Percentiles rank a stretch among this genome's conserved stretches.
Conservation (phyloP, 2,797 vertebrate species). For the Enteromius trimaculatus region DNA sequence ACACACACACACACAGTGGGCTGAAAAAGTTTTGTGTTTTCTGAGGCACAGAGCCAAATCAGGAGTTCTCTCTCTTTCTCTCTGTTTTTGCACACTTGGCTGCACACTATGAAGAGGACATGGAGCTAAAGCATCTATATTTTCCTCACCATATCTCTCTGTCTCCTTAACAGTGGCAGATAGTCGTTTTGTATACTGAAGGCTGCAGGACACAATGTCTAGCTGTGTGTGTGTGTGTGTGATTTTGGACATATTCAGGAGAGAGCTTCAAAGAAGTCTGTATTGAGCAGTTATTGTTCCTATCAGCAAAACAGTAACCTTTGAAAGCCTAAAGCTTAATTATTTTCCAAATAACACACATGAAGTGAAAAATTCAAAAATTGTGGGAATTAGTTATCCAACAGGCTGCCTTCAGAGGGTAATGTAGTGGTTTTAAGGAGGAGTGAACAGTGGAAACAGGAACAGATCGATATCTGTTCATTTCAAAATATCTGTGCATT, state of each 20-base stretch:
- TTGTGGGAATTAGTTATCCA: background rate
- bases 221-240: slow-evolving; percentile 45
- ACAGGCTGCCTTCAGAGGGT: background rate
- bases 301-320: background rate
- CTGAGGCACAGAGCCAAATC: slow-evolving; percentile 53
- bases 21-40: slow-evolving; percentile 61
- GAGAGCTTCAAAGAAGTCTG: background rate
- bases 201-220: slow-evolving; percentile 15
- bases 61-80: slow-evolving; percentile 41
- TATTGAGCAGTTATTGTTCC: background rate
- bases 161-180: slow-evolving; percentile 48
- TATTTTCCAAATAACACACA: slow-evolving; percentile 8
- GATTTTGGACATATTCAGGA: slow-evolving; percentile 2
- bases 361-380: background rate
- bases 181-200: slow-evolving; percentile 38
- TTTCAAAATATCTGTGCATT: slow-evolving; percentile 32
- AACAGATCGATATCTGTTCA: slow-evolving; percentile 36
- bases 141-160: slow-evolving; percentile 34
- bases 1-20: slow-evolving; percentile 44
- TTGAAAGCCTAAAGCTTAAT: background rate
- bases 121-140: slow-evolving; percentile 52
- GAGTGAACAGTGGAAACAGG: slow-evolving; percentile 16
- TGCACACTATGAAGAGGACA: slow-evolving; percentile 56
- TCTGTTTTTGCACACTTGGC: slow-evolving; percentile 57
- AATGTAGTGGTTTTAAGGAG: background rate